These are phyloP conservation scores for Acropternis orthonyx DNA, from an alignment of 2,797 vertebrate species.

Conservation along the genomic window DNA sequence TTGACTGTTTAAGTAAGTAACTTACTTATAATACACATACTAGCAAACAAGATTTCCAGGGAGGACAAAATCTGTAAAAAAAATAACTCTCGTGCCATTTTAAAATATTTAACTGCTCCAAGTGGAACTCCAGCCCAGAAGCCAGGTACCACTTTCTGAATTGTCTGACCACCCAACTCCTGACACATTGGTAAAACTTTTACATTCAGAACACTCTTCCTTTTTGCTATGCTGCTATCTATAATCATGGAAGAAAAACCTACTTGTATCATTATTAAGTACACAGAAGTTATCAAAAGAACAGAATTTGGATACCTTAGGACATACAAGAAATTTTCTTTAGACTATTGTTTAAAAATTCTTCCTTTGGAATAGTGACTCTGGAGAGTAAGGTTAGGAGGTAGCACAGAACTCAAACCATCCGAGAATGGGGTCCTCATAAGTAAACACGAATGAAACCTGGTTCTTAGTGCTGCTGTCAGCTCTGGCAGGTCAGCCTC, in stretches of 20 bases:
- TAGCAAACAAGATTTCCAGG: not conserved
- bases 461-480: not conserved
- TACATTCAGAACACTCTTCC: not conserved
- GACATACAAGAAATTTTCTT: not conserved
- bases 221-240: not conserved
- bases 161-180: not conserved
- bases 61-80: not conserved
- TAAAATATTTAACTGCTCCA: not conserved
- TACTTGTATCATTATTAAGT: not conserved
- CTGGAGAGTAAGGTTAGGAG: not conserved
- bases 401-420: not conserved
- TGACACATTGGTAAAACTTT: not conserved
- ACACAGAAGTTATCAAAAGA: not conserved
- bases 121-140: accelerated
- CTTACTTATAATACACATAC: not conserved
- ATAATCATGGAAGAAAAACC: not conserved
- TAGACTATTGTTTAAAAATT: not conserved
- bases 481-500: not conserved
- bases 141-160: not conserved
- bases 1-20: not conserved
- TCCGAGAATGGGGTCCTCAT: not conserved
- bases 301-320: not conserved
- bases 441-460: not conserved
- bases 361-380: not conserved
- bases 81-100: not conserved